Evolutionary conservation across 2,888 invertebrate species (phyloP), one percentile per base, ranked within the genome.

Genomic region (Salticus scenicus): DNA sequence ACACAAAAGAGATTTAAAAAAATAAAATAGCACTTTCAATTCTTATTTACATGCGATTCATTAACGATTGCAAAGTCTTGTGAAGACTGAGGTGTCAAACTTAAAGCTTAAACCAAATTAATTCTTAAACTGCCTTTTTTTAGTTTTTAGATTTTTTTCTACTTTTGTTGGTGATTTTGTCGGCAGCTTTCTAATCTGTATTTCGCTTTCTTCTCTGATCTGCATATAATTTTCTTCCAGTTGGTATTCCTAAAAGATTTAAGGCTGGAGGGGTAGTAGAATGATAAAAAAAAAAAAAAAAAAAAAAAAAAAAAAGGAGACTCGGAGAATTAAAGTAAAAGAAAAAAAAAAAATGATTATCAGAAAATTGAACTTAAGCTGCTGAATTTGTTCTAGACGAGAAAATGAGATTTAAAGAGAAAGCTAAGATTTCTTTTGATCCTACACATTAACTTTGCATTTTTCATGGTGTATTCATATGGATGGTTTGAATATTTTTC

Each of bases 31-130:
- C 12, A 57, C 57, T 57, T 57, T 10, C 10, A 17, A 27, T 27
- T 37, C 37, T 76, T 76, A 66, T 76, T 76, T 76, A 76, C 67
- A 47, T 47, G 67, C 20, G 42, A 66, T 30, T 76, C 75, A 66
- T 76, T 66, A 67, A 66, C 42, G 41, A 67, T 30, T 42, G n/a
- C 30, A 66, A 31, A 66, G 66, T 30, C n/a, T n/a, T 57, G 37
- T 37, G 47, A 47, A 47, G 30, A 31, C 66, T 66, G 66, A 31
- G 17, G 66, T 30, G 66, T 31, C 31, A 31, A 66, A 31, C 30
- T 66, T 30, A 66, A 66, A 66, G 66, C 66, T 31, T 31, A 66
- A 12, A 31, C 67, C 66, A 41, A 66, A 76, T 76, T 76, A 76
- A 76, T 76, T 76, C 66, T 30, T 76, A 28, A n/a, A n/a, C 67